Evolutionary conservation across 2,888 invertebrate genomes (phyloP).

Genomic region (Celastrina argiolus): DNA sequence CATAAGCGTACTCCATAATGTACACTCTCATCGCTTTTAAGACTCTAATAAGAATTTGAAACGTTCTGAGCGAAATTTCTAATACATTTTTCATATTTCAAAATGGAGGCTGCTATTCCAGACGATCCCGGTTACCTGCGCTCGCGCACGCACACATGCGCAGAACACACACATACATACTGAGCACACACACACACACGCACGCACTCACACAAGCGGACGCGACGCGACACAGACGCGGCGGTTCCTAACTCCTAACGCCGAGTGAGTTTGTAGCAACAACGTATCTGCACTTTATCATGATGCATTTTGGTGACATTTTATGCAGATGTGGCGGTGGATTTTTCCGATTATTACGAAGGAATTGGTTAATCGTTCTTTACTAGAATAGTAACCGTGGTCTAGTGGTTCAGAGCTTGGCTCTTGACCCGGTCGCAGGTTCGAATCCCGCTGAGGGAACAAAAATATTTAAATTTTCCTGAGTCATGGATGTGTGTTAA

Average conservation of each 20-base stretch:
- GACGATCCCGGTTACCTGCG: constrained; percentile 74
- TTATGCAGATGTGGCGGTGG: no score
- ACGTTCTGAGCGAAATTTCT: constrained; percentile 60
- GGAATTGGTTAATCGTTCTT: no score
- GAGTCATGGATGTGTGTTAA: no score
- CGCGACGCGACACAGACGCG: constrained; percentile 65
- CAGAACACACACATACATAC: constrained; percentile 33
- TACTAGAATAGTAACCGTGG: no score
- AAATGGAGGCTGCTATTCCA: constrained; percentile 55
- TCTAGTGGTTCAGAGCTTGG: no score
- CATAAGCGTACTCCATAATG: background rate
- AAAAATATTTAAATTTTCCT: no score
- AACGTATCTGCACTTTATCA: constrained; percentile 46
- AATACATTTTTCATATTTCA: constrained; percentile 48
- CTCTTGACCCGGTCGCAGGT: no score
- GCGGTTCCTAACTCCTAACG: constrained; percentile 45
- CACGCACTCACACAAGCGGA: constrained; percentile 33
- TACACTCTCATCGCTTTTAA: background rate
- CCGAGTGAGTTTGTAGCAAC: constrained; percentile 46
- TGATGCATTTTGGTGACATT: constrained; percentile 33
- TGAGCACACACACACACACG: constrained; percentile 34
- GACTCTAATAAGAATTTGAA: constrained; percentile 40
- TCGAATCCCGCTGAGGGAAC: no score
- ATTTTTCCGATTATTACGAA: no score
- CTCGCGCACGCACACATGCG: constrained; percentile 45